Evolutionary conservation across 2,888 invertebrate genomes (phyloP).

Genomic region (Ophion ellenae): DNA sequence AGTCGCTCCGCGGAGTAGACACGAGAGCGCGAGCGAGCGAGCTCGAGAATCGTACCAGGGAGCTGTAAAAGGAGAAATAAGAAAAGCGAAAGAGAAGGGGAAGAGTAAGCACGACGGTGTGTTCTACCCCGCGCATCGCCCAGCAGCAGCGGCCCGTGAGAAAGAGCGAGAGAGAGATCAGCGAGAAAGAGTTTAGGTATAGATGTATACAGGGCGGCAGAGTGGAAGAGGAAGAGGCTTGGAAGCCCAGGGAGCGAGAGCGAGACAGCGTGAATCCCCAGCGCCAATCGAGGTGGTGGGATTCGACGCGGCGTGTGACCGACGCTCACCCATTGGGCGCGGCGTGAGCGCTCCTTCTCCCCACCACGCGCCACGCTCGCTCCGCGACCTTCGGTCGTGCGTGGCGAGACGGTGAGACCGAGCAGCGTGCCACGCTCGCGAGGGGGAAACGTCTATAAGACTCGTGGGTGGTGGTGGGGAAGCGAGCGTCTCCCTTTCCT

Average conservation of each 20-base stretch:
- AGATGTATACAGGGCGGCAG: background rate
- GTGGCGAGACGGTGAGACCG: conserved; percentile 72
- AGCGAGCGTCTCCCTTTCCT: background rate
- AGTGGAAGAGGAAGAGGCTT: conserved; percentile 44
- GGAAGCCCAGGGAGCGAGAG: conserved; percentile 52
- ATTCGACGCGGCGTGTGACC: conserved; percentile 82
- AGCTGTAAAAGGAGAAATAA: conserved; percentile 54
- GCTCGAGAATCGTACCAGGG: conserved; percentile 60
- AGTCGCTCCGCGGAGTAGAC: conserved; percentile 33
- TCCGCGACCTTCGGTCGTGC: conserved; percentile 61
- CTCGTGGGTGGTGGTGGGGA: conserved; percentile 67
- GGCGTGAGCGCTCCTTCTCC: conserved; percentile 65
- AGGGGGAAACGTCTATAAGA: conserved; percentile 36
- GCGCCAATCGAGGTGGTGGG: conserved; percentile 76
- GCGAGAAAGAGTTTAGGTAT: conserved; percentile 1
- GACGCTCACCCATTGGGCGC: conserved; percentile 75
- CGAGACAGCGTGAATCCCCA: conserved; percentile 51
- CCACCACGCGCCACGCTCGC: conserved; percentile 49
- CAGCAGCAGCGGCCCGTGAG: conserved; percentile 54
- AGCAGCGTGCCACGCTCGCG: conserved; percentile 73
- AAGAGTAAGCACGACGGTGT: conserved; percentile 71
- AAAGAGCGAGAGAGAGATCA: conserved; percentile 60
- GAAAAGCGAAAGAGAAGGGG: conserved; percentile 64
- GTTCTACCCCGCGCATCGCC: conserved; percentile 40
- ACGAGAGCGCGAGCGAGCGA: conserved; percentile 60